phyloP scores from a whole-genome alignment of 2,888 invertebrate species.

The Caenorhabditis doughertyi region DNA sequence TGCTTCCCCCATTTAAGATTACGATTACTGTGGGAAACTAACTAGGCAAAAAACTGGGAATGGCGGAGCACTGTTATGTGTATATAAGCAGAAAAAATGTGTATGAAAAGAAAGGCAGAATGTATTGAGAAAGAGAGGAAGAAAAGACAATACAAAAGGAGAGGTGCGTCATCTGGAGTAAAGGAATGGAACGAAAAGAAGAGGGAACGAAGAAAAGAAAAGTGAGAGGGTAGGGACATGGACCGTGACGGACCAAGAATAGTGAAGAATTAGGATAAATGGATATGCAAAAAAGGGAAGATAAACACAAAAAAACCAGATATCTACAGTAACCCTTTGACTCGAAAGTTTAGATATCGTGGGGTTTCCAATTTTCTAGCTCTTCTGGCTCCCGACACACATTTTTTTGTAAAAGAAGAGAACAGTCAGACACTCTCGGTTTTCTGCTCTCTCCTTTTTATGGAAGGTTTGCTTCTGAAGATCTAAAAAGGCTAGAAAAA shows the following conservation, averaged over 20 bases:
- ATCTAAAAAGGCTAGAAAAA: too few species aligned
- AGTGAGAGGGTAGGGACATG: neutral
- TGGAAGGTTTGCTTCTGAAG: too few species aligned
- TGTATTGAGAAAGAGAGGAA: slow-evolving; percentile 28
- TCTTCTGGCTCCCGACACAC: too few species aligned
- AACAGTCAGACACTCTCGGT: neutral
- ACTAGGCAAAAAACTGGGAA: neutral
- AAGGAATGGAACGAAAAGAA: neutral
- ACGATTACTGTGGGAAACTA: slow-evolving; percentile 49
- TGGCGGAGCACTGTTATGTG: neutral
- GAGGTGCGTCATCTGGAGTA: slow-evolving; percentile 41
- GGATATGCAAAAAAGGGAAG: neutral
- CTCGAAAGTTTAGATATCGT: too few species aligned
- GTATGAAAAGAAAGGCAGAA: neutral
- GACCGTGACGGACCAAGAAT: slow-evolving; percentile 11
- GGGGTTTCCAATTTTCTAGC: too few species aligned
- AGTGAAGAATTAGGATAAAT: neutral
- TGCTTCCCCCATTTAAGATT: neutral
- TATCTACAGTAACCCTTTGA: neutral
- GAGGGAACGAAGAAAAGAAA: neutral
- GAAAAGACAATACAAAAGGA: slow-evolving; percentile 1
- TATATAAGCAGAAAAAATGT: neutral
- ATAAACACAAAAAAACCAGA: neutral
- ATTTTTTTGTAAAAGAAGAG: neutral
- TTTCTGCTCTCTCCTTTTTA: neutral